Percentiles rank a stretch among this genome's conserved stretches.
Conservation (phyloP, 2,113 vertebrate genomes). For the Rhadina sibilatrix region DNA sequence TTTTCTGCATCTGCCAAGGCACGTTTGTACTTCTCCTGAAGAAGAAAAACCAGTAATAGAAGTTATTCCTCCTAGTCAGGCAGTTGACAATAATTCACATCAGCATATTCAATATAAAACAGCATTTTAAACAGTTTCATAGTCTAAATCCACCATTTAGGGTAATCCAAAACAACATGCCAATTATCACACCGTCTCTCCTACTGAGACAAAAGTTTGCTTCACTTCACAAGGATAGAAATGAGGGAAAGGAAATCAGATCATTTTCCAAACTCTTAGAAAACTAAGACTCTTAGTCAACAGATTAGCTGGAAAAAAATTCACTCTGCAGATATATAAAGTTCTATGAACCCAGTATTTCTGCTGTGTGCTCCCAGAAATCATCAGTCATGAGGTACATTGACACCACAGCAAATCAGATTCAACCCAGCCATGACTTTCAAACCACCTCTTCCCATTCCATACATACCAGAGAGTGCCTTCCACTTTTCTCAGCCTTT, state of each 20-base stretch:
- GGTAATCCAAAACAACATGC: not conserved
- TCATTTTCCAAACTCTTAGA: not conserved
- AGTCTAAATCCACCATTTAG: not conserved
- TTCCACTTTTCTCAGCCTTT: not conserved
- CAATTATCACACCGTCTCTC: not conserved
- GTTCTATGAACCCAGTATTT: not conserved
- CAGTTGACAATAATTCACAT: not conserved
- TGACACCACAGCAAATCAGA: not conserved
- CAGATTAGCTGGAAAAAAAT: not conserved
- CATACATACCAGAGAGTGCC: not conserved
- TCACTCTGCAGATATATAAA: not conserved
- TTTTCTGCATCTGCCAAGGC: conserved; percentile 95
- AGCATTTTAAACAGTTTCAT: not conserved
- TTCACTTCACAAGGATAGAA: not conserved
- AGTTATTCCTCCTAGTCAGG: not conserved
- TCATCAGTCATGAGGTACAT: not conserved
- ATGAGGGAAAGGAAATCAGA: not conserved
- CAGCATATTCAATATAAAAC: not conserved
- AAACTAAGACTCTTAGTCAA: not conserved
- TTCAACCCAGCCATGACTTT: not conserved
- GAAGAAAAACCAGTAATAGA: not conserved
- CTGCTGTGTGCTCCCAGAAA: not conserved
- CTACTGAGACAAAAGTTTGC: not conserved
- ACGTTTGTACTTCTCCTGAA: conserved; percentile 93
- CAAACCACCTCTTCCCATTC: not conserved